These are phyloP conservation scores for Trichopria drosophilae DNA, from an alignment of 2,888 invertebrate species.

Conservation along the genomic window DNA sequence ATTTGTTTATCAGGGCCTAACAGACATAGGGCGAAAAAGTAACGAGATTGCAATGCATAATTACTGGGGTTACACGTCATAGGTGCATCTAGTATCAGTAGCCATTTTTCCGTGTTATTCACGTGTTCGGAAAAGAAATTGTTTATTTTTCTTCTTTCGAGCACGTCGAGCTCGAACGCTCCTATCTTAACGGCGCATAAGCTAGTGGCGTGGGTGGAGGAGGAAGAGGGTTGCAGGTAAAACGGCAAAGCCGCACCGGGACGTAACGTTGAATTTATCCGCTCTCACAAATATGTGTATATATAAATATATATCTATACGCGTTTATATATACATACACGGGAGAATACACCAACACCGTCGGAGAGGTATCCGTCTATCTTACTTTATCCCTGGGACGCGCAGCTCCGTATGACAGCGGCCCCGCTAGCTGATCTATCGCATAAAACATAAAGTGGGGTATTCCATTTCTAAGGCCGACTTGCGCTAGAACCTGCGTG, in stretches of 20 bases:
- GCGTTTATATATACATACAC: conserved; percentile 44
- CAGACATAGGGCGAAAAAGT: no score
- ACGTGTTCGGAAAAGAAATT: conserved; percentile 10
- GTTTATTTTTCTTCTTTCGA: conserved; percentile 22
- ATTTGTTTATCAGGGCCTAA: no score
- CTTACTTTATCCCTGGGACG: conserved; percentile 57
- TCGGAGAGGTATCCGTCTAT: conserved; percentile 52
- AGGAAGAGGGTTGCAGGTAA: conserved; percentile 39
- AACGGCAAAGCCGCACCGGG: conserved; percentile 49
- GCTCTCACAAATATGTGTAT: conserved; percentile 33
- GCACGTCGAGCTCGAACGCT: conserved; percentile 20
- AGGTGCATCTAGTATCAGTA: no score
- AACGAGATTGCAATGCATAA: no score
- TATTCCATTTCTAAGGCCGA: conserved; percentile 56
- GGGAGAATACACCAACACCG: conserved; percentile 27
- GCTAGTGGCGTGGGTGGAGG: conserved; percentile 28
- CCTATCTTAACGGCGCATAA: conserved; percentile 25
- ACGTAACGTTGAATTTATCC: conserved; percentile 57
- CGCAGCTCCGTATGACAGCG: conserved; percentile 53
- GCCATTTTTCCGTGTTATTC: conserved; percentile 12
- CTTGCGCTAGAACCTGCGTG: no score
- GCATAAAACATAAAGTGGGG: conserved; percentile 58
- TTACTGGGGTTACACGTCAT: no score
- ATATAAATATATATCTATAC: no score
- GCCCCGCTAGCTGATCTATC: conserved; percentile 57